phyloP scores from a whole-genome alignment of 2,797 vertebrate genomes.

The Melanotaenia trifasciata region DNA sequence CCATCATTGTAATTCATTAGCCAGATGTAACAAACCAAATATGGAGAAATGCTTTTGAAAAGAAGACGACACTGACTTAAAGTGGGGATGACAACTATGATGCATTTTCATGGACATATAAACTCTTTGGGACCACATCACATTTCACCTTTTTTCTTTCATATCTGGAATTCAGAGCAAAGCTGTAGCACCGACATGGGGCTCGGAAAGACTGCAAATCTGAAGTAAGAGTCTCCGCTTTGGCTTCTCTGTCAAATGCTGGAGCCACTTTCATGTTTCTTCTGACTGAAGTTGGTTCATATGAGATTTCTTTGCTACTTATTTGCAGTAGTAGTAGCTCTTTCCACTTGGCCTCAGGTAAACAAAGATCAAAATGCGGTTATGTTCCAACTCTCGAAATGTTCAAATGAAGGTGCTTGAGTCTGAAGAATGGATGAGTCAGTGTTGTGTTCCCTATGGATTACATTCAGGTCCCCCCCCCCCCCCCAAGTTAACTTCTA shows the following conservation, averaged over 20 bases:
- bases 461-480: conserved; percentile 51
- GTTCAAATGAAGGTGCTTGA: conserved; percentile 30
- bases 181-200: conserved; percentile 30
- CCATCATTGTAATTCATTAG: conserved; percentile 2
- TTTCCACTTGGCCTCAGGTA: conserved; percentile 49
- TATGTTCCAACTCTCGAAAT: conserved; percentile 46
- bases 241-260: conserved; percentile 21
- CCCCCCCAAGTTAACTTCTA: conserved; percentile 52
- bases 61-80: not conserved
- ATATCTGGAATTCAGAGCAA: conserved; percentile 20
- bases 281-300: conserved; percentile 10
- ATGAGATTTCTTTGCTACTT: conserved; percentile 22
- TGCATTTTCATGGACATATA: conserved; percentile 32
- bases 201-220: conserved; percentile 1
- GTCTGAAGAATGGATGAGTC: conserved; percentile 53
- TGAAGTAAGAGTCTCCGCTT: conserved; percentile 20
- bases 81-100: not conserved
- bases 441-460: conserved; percentile 46
- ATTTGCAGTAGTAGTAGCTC: conserved; percentile 36
- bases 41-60: not conserved
- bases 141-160: not conserved
- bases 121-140: conserved; percentile 25
- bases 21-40: not conserved
- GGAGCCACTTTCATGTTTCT: conserved; percentile 23
- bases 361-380: conserved; percentile 55